Evolutionary conservation across 92 coral and sea anemone species (phyloP), one percentile per base, ranked within the genome.

Genomic region (Galaxea fascicularis): DNA sequence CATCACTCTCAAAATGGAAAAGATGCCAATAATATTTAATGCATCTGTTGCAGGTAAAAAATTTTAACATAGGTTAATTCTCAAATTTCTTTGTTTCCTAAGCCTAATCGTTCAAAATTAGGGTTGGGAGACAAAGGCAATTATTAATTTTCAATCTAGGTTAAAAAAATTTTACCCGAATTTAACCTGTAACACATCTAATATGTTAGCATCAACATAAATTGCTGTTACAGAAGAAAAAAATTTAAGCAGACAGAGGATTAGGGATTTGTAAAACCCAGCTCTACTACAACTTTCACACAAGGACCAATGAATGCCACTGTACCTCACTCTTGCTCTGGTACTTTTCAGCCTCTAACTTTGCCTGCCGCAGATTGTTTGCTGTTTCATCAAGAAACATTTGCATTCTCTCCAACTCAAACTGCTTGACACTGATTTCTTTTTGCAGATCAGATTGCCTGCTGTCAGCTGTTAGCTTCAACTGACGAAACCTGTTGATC

Each of bases 351-450:
- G 91, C 85, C 72, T 94, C 99, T 52, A 94, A 88, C 56, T 87
- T 93, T 39, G 92, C 79, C 74, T 94, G 98, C 63, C 86, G 88
- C 15, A 95, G 77, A 81, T 89, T 93, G 71, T 91, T 94, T 4
- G 93, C 65, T 39, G 94, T 89, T 85, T 97, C 99, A 47, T 94
- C 95, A 18, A 85, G 88, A 65, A 97, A 87, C 95, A 97, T 83
- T 77, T 97, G 97, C 29, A 87, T 82, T 49, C 95, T 87, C 77
- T 97, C 99, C 53, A 97, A 66, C 80, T 94, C 97, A 91, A 97
- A 95, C 90, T 97, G 99, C 81, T 97, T 97, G 57, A 97, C 89
- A 68, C 90, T 97, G 64, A 97, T 74, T 74, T 94, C 98, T 82
- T 92, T 97, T 74, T 92, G 98, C 45, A 92, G 80, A 54, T 97